Conservation (phyloP, 2,888 invertebrate genomes). For the Cryptosula pallasiana region DNA sequence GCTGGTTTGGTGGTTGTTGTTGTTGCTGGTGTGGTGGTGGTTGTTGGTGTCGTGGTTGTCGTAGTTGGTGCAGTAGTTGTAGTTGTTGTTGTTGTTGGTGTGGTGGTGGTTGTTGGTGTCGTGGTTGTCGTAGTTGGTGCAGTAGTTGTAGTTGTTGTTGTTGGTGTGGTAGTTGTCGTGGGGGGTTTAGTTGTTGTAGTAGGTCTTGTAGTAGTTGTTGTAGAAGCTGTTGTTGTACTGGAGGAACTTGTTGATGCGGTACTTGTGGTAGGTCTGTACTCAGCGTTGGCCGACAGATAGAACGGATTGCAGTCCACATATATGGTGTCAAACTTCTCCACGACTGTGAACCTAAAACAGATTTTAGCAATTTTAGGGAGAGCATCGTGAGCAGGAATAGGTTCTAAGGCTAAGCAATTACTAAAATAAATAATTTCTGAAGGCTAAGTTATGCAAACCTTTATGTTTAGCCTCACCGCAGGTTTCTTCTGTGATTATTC, state of each 20-base stretch:
- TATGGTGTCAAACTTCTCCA: background rate
- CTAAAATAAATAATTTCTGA: too few species aligned
- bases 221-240: background rate
- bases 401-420: too few species aligned
- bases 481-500: too few species aligned
- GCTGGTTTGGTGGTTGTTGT: background rate
- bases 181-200: background rate
- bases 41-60: conserved; percentile 1
- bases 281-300: background rate
- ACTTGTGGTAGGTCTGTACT: background rate
- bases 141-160: background rate
- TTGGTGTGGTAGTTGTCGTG: background rate
- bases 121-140: background rate
- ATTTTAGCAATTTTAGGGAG: too few species aligned
- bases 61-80: background rate
- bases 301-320: conserved; percentile 20
- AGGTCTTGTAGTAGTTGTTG: background rate
- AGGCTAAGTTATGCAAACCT: too few species aligned
- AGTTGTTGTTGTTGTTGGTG: background rate
- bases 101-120: background rate
- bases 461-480: too few species aligned
- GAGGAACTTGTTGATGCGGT: background rate
- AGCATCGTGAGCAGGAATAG: too few species aligned
- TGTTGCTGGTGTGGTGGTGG: background rate
- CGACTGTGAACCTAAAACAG: conserved; percentile 11